Conservation (phyloP, 2,797 vertebrate genomes). For the Ceyx erithaca region DNA sequence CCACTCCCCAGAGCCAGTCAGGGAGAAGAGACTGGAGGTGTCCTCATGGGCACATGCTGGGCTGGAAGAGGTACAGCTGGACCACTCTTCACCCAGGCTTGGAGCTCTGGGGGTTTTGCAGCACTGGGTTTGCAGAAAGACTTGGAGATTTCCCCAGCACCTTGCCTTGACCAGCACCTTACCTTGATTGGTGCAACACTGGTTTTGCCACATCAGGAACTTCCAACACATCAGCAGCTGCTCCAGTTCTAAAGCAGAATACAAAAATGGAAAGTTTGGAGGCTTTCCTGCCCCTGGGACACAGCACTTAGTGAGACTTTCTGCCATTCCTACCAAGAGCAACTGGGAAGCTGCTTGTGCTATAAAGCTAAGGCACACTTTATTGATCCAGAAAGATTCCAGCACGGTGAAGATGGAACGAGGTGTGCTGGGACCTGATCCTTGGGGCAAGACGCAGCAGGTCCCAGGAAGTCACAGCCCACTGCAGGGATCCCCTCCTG, state of each 20-base stretch:
- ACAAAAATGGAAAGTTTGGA: background rate
- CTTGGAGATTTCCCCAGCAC: background rate
- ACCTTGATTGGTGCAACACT: background rate
- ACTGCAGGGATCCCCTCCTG: background rate
- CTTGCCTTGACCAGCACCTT: rapidly evolving
- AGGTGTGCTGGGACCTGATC: background rate
- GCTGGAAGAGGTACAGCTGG: background rate
- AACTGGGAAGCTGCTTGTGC: background rate
- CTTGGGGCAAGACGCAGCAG: background rate
- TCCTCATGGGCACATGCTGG: rapidly evolving
- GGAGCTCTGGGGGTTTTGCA: background rate
- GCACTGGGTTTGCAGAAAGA: background rate
- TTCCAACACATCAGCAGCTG: background rate
- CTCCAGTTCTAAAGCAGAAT: background rate
- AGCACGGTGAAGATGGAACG: rapidly evolving
- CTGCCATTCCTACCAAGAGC: background rate
- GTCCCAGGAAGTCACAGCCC: background rate
- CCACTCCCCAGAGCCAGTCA: background rate
- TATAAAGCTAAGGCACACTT: background rate
- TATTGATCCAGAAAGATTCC: background rate
- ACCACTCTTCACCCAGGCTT: background rate
- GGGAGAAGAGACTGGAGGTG: background rate
- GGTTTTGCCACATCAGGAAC: background rate
- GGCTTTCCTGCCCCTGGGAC: background rate
- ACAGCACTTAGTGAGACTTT: background rate